Evolutionary conservation across 2,113 vertebrate genomes (phyloP).

Genomic region (Marmota monax): DNA sequence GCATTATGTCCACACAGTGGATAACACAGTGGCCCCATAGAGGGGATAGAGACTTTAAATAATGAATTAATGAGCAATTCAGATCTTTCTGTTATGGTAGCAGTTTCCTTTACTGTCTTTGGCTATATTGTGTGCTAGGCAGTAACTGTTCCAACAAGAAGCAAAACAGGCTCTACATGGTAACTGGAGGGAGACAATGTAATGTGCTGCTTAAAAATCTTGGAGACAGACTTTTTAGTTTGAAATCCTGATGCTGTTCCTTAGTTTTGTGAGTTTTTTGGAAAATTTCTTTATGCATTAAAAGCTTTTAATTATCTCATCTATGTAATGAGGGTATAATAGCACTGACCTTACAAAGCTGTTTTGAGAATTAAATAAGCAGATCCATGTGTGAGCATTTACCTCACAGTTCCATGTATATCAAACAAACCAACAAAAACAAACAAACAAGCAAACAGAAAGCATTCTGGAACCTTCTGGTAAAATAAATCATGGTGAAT

Average conservation of each 20-base stretch:
- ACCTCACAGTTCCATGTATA: not conserved
- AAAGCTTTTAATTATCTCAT: not conserved
- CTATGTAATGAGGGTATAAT: not conserved
- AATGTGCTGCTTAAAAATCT: not conserved
- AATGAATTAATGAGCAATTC: not conserved
- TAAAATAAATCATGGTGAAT: not conserved
- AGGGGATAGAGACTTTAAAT: not conserved
- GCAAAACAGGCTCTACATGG: not conserved
- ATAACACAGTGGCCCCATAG: fast-evolving
- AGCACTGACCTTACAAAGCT: not conserved
- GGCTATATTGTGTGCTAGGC: not conserved
- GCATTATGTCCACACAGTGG: not conserved
- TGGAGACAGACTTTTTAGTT: not conserved
- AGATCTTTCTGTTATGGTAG: not conserved
- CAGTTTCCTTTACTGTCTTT: not conserved
- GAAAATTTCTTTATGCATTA: constrained; percentile 9
- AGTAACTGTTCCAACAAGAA: not conserved
- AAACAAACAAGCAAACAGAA: not conserved
- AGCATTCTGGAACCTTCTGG: not conserved
- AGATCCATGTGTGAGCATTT: not conserved
- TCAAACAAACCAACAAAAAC: not conserved
- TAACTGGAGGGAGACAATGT: not conserved
- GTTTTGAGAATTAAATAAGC: constrained; percentile 8
- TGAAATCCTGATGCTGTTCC: not conserved
- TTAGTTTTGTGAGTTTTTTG: not conserved